phyloP scores from a whole-genome alignment of 2,888 invertebrate genomes.

The Stenichneumon culpator region DNA sequence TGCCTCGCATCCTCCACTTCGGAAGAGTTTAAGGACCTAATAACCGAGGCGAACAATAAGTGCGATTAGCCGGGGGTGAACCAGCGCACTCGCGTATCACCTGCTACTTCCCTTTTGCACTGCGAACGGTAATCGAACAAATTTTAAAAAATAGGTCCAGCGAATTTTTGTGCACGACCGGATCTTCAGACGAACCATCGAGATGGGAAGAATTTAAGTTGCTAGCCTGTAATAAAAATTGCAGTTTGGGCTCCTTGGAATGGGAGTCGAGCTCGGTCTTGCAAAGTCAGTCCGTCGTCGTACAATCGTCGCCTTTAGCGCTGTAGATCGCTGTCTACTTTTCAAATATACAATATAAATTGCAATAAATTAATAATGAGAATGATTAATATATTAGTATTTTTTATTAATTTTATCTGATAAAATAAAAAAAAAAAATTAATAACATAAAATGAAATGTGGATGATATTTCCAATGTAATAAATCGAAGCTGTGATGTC shows the following conservation, averaged over 20 bases:
- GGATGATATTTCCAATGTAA: not conserved
- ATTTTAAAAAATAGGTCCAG: not conserved
- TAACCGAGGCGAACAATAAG: slow-evolving; percentile 35
- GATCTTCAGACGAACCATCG: not conserved
- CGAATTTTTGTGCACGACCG: not conserved
- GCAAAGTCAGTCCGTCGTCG: not conserved
- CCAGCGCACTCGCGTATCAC: not conserved
- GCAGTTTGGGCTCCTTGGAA: no score
- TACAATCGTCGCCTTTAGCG: not conserved
- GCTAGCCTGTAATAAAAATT: no score
- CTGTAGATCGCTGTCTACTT: not conserved
- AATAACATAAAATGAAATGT: not conserved
- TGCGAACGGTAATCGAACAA: not conserved
- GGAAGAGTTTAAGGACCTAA: slow-evolving; percentile 26
- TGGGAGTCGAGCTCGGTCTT: not conserved
- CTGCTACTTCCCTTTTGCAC: not conserved
- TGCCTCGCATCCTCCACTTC: slow-evolving; percentile 15
- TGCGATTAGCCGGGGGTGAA: not conserved
- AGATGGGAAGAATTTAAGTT: not conserved
- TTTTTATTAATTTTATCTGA: not conserved
- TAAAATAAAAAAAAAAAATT: not conserved
- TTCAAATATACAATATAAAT: not conserved
- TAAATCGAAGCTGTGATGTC: not conserved
- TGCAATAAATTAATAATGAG: no score
- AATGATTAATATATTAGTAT: no score